Evolutionary conservation across 2,113 vertebrate genomes (phyloP), one percentile per base, ranked within the genome.

Genomic region (Promerops cafer): DNA sequence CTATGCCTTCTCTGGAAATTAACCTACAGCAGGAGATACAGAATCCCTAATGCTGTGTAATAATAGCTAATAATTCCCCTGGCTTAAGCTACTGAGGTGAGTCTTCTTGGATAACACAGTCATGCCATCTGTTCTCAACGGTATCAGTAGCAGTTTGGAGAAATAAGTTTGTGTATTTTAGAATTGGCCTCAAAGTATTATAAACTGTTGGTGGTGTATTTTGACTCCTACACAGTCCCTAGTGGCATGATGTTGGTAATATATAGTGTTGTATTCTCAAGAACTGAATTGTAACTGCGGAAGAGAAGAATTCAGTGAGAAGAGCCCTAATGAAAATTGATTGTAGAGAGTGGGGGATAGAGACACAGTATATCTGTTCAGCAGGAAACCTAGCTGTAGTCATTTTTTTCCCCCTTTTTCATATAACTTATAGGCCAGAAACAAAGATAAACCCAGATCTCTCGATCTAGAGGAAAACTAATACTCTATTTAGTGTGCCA

Each of bases 281-380:
- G 50, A 37, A 83, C 47, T 71, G 42, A 86, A 81, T 39, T 59
- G 72, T 59, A 60, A 56, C 92, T 47, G 68, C 7, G 60, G 76
- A 68, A 90, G 35, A 70, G 37, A 93, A 87, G 83, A 83, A 65
- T 68, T 91, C 71, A 56, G 71, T 69, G 90, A 83, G 79, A 83
- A 94, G 76, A 90, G 35, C 44, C 31, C 92, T 94, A 94, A 95
- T 95, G 79, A 97, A 95, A 96, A 96, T 83, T 92, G 94, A 96
- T 90, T 90, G 76, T 30, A 71, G 68, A 75, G 60, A 37, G 68
- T 88, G 87, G 60, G 60, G 35, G 33, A 83, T 33, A 85, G 57
- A 94, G 87, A 94, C 91, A 91, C 33, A 92, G 33, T 47, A 77
- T 87, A 93, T 74, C 61, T 4, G 1, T 89, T 91, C 78, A 74